These are phyloP conservation scores for Tympanuchus pallidicinctus DNA, from an alignment of 2,113 vertebrate genomes.

Conservation along the genomic window DNA sequence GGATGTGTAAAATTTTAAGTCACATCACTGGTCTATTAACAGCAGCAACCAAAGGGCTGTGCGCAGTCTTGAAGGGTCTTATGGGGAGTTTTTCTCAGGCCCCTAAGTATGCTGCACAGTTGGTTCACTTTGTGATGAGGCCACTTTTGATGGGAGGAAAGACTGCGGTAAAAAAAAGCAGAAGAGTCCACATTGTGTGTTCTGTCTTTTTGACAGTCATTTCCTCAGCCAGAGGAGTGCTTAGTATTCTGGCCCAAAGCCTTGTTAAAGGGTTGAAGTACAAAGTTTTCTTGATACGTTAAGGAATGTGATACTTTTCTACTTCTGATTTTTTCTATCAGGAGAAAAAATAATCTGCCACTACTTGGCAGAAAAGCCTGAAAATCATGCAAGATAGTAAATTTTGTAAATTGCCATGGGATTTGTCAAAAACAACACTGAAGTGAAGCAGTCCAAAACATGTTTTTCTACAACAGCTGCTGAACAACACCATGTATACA, in stretches of 20 bases:
- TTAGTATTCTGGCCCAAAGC: neutral
- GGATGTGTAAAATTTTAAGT: neutral
- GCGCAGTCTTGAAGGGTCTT: neutral
- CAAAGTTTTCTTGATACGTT: neutral
- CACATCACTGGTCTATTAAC: neutral
- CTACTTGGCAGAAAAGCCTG: neutral
- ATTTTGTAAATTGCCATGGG: fast-evolving
- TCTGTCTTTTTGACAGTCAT: neutral
- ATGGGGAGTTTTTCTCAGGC: neutral
- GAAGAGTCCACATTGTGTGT: neutral
- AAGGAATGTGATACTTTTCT: neutral
- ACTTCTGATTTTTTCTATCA: neutral
- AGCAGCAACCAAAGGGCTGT: neutral
- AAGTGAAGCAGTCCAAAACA: fast-evolving
- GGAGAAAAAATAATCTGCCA: neutral
- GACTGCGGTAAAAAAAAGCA: neutral
- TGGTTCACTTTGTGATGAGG: neutral
- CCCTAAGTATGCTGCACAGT: neutral
- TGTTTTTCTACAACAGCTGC: neutral
- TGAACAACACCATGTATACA: neutral
- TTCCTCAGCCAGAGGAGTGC: neutral
- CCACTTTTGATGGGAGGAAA: neutral
- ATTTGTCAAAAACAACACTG: neutral
- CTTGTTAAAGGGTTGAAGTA: neutral
- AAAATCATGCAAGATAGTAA: neutral